Percentiles rank a stretch among this genome's conserved stretches.
Evolutionary conservation across 2,888 invertebrate species (phyloP).

Genomic region (Lissocephala sabroskyi): DNA sequence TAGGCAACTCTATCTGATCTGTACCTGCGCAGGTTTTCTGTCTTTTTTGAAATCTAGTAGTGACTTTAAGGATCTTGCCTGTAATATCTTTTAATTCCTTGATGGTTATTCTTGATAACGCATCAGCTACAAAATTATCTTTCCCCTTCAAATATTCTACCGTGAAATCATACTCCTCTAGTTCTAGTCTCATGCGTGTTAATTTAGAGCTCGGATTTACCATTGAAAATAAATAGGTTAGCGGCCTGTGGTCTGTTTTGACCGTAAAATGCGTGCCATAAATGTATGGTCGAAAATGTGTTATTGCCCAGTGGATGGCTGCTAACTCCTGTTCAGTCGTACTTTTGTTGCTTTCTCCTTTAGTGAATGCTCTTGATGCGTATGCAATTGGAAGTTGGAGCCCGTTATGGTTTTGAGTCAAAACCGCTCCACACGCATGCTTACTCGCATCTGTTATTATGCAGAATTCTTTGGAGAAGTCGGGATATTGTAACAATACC

Average conservation of each 20-base stretch:
- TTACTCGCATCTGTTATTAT: slow-evolving; percentile 9
- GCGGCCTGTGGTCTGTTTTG: too few relatives aligned
- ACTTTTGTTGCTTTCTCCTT: slow-evolving; percentile 34
- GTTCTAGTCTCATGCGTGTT: slow-evolving; percentile 6
- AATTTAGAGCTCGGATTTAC: slow-evolving; percentile 5
- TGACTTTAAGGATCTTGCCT: slow-evolving; percentile 9
- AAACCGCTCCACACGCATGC: slow-evolving; percentile 21
- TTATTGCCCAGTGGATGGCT: slow-evolving; percentile 36
- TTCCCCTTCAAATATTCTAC: slow-evolving; percentile 6
- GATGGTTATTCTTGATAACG: slow-evolving; percentile 9
- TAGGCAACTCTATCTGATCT: not conserved
- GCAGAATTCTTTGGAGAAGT: slow-evolving; percentile 5
- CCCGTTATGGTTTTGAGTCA: too few relatives aligned
- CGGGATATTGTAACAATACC: slow-evolving; percentile 21
- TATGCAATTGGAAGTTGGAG: slow-evolving; percentile 24
- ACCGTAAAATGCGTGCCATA: too few relatives aligned
- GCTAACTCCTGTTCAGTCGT: slow-evolving; percentile 40
- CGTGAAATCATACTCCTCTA: slow-evolving; percentile 9
- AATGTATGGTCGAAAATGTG: slow-evolving; percentile 30
- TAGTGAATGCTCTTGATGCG: slow-evolving; percentile 32
- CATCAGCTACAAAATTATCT: slow-evolving; percentile 8
- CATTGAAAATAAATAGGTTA: slow-evolving; percentile 2
- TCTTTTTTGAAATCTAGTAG: slow-evolving; percentile 6
- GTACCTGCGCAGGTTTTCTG: slow-evolving; percentile 6
- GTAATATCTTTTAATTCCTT: slow-evolving; percentile 5